These are phyloP conservation scores for Xiphophorus maculatus DNA, from an alignment of 2,113 vertebrate genomes.

Conservation along the genomic window DNA sequence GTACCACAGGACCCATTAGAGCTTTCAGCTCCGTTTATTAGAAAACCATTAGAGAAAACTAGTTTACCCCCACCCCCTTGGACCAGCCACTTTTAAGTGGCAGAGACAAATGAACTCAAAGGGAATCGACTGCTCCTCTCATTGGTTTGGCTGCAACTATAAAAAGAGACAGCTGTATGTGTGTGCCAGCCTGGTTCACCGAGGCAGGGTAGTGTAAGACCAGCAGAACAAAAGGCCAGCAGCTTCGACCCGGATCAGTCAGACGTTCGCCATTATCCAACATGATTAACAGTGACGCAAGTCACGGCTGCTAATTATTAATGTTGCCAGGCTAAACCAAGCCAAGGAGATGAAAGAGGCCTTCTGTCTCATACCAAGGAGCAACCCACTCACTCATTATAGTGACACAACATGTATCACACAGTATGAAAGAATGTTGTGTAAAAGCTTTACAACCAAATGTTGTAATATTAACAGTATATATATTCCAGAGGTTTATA, in stretches of 20 bases:
- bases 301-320: constrained; percentile 40
- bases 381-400: constrained; percentile 4
- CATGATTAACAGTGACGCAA: constrained; percentile 66
- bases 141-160: constrained; percentile 7
- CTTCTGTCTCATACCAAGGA: constrained; percentile 21
- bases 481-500: no score
- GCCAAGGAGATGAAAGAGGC: constrained; percentile 22
- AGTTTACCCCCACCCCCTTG: constrained; percentile 46
- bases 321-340: constrained; percentile 32
- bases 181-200: constrained; percentile 35
- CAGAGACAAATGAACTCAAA: constrained; percentile 57
- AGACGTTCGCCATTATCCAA: constrained; percentile 44
- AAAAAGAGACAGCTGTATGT: constrained; percentile 57
- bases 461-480: neutral
- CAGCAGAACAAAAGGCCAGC: constrained; percentile 49
- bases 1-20: constrained; percentile 61
- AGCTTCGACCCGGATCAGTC: constrained; percentile 58
- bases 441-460: neutral
- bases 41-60: constrained; percentile 64
- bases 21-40: constrained; percentile 61
- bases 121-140: constrained; percentile 28
- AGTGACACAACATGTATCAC: no score
- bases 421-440: neutral
- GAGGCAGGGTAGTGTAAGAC: constrained; percentile 8
- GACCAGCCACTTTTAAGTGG: constrained; percentile 65